Evolutionary conservation across 1,140 invertebrate genomes (phyloP).

Genomic region (Portunus trituberculatus): DNA sequence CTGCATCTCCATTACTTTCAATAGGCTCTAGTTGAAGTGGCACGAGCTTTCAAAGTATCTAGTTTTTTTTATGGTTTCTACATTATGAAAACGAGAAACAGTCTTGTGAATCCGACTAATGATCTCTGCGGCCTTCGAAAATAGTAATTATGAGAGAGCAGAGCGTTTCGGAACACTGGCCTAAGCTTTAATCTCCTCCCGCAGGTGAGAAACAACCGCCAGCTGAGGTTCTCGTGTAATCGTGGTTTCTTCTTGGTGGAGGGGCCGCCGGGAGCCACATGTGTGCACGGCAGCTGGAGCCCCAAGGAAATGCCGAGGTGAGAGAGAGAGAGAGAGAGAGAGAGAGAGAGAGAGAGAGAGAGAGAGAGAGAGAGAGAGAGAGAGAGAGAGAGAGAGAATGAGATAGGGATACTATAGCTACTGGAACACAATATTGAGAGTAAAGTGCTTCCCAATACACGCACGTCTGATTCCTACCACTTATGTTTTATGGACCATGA

Average conservation of each 20-base stretch:
- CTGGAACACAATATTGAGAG: too few relatives aligned
- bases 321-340: slow-evolving; percentile 14
- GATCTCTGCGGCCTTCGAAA: too few relatives aligned
- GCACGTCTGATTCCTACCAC: too few relatives aligned
- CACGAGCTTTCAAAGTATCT: too few relatives aligned
- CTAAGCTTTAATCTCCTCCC: neutral
- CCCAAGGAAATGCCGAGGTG: slow-evolving; percentile 84
- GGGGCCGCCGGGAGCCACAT: slow-evolving; percentile 95
- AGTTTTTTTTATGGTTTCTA: neutral
- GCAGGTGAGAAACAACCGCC: slow-evolving; percentile 93
- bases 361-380: slow-evolving; percentile 28
- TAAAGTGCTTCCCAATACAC: too few relatives aligned
- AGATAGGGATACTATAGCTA: too few relatives aligned
- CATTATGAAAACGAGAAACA: neutral
- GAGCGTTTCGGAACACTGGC: too few relatives aligned
- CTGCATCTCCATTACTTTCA: too few relatives aligned
- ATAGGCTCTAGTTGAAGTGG: too few relatives aligned
- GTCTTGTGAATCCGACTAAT: too few relatives aligned
- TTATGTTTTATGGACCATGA: too few relatives aligned
- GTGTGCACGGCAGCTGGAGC: slow-evolving; percentile 93
- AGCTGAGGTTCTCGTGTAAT: slow-evolving; percentile 98
- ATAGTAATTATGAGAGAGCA: too few relatives aligned
- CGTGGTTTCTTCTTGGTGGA: slow-evolving; percentile 92
- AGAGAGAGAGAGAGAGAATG: neutral
- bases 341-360: slow-evolving; percentile 16